phyloP scores from a whole-genome alignment of 2,113 vertebrate species.

The Telmatochromis bifrenatus region DNA sequence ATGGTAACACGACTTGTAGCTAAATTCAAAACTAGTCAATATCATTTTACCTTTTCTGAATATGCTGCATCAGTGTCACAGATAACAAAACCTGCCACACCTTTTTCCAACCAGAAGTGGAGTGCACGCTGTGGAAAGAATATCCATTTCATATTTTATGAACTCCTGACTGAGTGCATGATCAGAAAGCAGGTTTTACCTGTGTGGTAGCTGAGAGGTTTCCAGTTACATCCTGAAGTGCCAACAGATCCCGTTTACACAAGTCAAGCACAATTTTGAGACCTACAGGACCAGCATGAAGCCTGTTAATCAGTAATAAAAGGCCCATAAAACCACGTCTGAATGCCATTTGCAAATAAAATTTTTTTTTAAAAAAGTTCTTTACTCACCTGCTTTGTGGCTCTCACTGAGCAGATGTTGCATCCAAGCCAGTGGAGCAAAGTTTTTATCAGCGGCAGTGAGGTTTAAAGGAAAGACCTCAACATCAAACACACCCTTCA shows the following conservation, averaged over 20 bases:
- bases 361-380: background rate
- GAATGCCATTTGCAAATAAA: background rate
- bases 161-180: background rate
- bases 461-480: constrained; percentile 16
- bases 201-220: background rate
- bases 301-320: background rate
- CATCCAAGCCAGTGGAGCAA: constrained; percentile 44
- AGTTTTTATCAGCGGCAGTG: background rate
- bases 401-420: constrained; percentile 57
- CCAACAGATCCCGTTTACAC: constrained; percentile 45
- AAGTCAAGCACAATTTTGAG: constrained; percentile 66
- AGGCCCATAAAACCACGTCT: background rate
- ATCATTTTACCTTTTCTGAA: constrained; percentile 52
- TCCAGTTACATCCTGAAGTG: background rate
- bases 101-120: constrained; percentile 65
- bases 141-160: background rate
- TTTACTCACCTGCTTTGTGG: constrained; percentile 45
- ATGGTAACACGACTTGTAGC: background rate
- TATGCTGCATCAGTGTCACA: constrained; percentile 63
- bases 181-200: background rate
- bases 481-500: constrained; percentile 54
- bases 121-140: constrained; percentile 36
- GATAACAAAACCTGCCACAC: constrained; percentile 66
- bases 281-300: constrained; percentile 22
- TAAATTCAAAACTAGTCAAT: background rate